Percentiles rank a stretch among this genome's conserved stretches.
phyloP scores from a whole-genome alignment of 2,797 vertebrate genomes.

The Paguma larvata region DNA sequence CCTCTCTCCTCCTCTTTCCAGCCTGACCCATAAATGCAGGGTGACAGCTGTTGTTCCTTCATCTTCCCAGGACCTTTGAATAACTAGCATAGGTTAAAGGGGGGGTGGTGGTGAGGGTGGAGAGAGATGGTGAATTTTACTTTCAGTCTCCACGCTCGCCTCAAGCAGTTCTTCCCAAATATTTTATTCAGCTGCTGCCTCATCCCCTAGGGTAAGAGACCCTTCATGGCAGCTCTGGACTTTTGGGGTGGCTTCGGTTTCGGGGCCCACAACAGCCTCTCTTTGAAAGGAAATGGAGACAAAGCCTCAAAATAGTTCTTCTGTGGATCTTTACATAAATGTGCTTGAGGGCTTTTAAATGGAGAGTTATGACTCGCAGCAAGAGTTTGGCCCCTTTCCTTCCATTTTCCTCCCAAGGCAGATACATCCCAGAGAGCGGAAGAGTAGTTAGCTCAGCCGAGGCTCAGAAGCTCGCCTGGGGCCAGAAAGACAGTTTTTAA shows the following conservation, averaged over 20 bases:
- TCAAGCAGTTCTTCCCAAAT: neutral
- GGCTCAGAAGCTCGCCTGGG: neutral
- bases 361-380: constrained; percentile 31
- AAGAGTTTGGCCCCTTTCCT: neutral
- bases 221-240: neutral
- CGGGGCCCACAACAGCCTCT: neutral
- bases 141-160: constrained; percentile 20
- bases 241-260: neutral
- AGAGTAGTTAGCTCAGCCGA: neutral
- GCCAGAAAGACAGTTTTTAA: neutral
- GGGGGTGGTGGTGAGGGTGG: neutral
- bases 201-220: neutral
- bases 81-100: neutral
- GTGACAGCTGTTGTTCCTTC: neutral
- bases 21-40: neutral
- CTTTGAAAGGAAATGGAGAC: constrained; percentile 56
- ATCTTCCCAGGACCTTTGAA: neutral
- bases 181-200: neutral
- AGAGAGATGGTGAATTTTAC: neutral
- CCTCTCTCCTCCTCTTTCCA: neutral
- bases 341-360: constrained; percentile 3
- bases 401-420: neutral
- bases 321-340: constrained; percentile 41
- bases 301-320: constrained; percentile 50
- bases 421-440: neutral